A percentile compares a stretch with the other conserved stretches of the same genome.
Evolutionary conservation across 2,888 invertebrate genomes (phyloP).

Genomic region (Muscina levida): DNA sequence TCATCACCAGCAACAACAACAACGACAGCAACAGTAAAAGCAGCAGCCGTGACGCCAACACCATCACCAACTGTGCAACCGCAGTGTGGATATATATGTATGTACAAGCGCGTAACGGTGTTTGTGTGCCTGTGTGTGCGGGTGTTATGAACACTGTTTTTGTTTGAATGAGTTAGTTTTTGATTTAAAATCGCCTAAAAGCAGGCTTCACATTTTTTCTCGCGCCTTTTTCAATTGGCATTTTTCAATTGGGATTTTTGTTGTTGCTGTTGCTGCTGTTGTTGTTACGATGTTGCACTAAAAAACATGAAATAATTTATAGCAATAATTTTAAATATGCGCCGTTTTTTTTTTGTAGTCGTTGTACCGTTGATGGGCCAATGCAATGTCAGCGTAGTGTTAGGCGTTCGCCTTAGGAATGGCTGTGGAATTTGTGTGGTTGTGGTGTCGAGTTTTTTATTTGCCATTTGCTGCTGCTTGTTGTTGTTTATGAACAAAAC

Average conservation of each 20-base stretch:
- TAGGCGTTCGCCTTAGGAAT: neutral
- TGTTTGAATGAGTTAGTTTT: constrained; percentile 29
- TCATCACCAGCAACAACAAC: neutral
- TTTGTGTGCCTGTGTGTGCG: neutral
- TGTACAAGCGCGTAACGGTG: neutral
- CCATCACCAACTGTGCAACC: constrained; percentile 16
- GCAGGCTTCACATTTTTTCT: constrained; percentile 21
- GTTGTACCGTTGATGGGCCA: neutral
- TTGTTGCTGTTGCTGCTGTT: neutral
- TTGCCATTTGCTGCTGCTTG: neutral
- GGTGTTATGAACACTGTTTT: neutral
- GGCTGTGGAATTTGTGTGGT: neutral
- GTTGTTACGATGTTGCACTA: neutral
- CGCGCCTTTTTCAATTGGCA: constrained; percentile 21
- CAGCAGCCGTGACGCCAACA: neutral
- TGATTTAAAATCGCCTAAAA: constrained; percentile 47
- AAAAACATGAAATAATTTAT: constrained; percentile 18
- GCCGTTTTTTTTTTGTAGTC: neutral
- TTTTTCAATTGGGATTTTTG: too few relatives aligned
- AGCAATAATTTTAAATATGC: constrained; percentile 2
- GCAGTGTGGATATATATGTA: constrained; percentile 17
- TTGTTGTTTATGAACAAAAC: neutral
- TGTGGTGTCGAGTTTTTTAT: neutral
- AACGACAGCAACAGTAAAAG: too few relatives aligned
- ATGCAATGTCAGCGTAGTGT: too few relatives aligned